Percentiles rank a stretch among this genome's conserved stretches.
Evolutionary conservation across 2,797 vertebrate genomes (phyloP).

Genomic region (Benthosema pterotum): DNA sequence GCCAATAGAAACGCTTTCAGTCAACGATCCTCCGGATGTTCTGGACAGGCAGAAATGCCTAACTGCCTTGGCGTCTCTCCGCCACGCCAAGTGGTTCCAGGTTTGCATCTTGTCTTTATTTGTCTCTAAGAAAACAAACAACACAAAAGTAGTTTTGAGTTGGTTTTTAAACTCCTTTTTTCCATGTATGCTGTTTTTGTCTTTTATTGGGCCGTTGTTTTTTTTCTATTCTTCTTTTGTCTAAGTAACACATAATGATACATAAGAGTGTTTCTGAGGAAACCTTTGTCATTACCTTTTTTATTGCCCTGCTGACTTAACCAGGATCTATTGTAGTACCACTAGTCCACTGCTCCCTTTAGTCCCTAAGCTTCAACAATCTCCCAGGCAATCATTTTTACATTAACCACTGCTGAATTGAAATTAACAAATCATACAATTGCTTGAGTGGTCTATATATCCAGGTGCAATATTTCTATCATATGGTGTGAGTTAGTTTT

Average conservation of each 20-base stretch:
- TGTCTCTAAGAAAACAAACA: slow-evolving; percentile 77
- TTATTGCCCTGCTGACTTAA: slow-evolving; percentile 64
- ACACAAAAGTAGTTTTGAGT: slow-evolving; percentile 80
- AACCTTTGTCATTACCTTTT: slow-evolving; percentile 70
- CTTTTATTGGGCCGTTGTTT: slow-evolving; percentile 67
- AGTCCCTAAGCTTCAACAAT: slow-evolving; percentile 27
- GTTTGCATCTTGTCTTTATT: slow-evolving; percentile 99
- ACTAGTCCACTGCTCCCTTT: slow-evolving; percentile 42
- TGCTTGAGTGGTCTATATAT: slow-evolving; percentile 52
- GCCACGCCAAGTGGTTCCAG: slow-evolving; percentile 99
- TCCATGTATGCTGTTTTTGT: slow-evolving; percentile 33
- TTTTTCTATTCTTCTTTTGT: slow-evolving; percentile 24
- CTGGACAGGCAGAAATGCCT: slow-evolving; percentile 99
- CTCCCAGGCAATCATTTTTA: slow-evolving; percentile 13
- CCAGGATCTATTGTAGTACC: slow-evolving; percentile 48
- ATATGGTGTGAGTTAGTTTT: slow-evolving; percentile 51
- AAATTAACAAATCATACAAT: slow-evolving; percentile 14
- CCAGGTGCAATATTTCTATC: slow-evolving; percentile 80
- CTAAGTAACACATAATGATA: slow-evolving; percentile 63
- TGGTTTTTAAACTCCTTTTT: slow-evolving; percentile 65
- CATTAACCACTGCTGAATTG: slow-evolving; percentile 39
- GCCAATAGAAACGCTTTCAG: slow-evolving; percentile 99
- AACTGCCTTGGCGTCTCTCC: slow-evolving; percentile 99
- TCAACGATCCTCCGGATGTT: slow-evolving; percentile 99
- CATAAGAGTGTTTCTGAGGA: slow-evolving; percentile 62